Base-by-base conservation (phyloP, 1,140 invertebrate genomes). In the Nomia melanderi region DNA sequence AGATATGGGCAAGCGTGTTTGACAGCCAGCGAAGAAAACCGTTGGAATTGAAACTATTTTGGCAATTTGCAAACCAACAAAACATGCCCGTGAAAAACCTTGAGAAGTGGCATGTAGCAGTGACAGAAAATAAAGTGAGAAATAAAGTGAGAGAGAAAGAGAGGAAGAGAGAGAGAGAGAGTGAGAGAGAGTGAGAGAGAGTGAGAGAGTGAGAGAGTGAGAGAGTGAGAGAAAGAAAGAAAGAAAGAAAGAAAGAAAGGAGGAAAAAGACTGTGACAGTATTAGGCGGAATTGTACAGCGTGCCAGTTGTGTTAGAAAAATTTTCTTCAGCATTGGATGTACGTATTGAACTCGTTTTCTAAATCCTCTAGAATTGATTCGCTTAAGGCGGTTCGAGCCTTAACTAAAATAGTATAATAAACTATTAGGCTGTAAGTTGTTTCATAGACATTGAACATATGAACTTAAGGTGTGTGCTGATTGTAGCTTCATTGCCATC, bases 401-500 rank as follows among this genome's bases (percentile, higher is more conserved):
- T 76, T 86, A 87, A 73, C 83, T 78, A 83, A 50, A 86, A 88
- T 86, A 84, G 78, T 84, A 82, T 89, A 86, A 86, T 88, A 82
- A 82, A 86, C 77, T 85, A 87, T 82, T 90, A 89, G 87, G 84
- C 81, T 89, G 77, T 90, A 91, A 90, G 87, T 81, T 87, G 86
- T 87, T 87, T 89, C 86, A 88, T 89, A 89, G 87, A 85, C 77
- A 89, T 74, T 78, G 79, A 89, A 87, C 77, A 90, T 90, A 86
- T 86, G 81, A 92, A 88, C 77, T 91, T 90, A 91, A 90, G 91
- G 88, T 91, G 88, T 90, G 87, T 91, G 91, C 91, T 91, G 91
- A 90, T 92, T 91, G 86, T 91, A 92, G 90, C 90, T 89, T 91
- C 90, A 87, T 91, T 91, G 87, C 78, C 90, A 89, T 90, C 91